phyloP scores from a whole-genome alignment of 2,797 vertebrate genomes.

The Clarias fuscus region DNA sequence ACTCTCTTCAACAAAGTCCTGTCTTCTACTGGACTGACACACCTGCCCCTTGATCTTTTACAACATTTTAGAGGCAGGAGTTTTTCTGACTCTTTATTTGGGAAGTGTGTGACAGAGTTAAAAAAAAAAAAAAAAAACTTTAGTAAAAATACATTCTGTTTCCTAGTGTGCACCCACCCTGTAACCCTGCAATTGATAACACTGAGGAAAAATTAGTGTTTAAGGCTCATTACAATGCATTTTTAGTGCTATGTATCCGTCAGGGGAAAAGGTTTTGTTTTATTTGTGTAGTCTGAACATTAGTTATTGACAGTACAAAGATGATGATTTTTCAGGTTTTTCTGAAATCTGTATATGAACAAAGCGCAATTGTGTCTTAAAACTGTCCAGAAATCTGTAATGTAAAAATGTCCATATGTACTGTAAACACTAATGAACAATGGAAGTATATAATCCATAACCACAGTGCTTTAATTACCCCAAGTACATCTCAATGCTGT shows the following conservation, averaged over 20 bases:
- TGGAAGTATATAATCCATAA: conserved; percentile 5
- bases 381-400: neutral
- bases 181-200: conserved; percentile 27
- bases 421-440: neutral
- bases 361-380: neutral
- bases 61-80: conserved; percentile 44
- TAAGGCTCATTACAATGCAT: conserved; percentile 36
- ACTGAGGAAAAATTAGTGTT: conserved; percentile 24
- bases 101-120: conserved; percentile 36
- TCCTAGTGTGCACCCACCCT: conserved; percentile 16
- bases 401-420: neutral
- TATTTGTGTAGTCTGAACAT: conserved; percentile 13
- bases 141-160: conserved; percentile 35
- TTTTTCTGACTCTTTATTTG: conserved; percentile 54
- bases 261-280: conserved; percentile 1
- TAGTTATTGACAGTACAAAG: conserved; percentile 23
- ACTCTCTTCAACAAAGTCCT: conserved; percentile 33
- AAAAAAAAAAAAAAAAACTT: conserved; percentile 21
- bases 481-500: neutral
- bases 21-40: conserved; percentile 54
- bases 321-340: neutral
- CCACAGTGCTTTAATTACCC: no score
- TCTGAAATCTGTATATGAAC: neutral
- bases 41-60: conserved; percentile 55
- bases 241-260: neutral